Conservation (phyloP, 2,888 invertebrate genomes). For the Blastobasis adustella region DNA sequence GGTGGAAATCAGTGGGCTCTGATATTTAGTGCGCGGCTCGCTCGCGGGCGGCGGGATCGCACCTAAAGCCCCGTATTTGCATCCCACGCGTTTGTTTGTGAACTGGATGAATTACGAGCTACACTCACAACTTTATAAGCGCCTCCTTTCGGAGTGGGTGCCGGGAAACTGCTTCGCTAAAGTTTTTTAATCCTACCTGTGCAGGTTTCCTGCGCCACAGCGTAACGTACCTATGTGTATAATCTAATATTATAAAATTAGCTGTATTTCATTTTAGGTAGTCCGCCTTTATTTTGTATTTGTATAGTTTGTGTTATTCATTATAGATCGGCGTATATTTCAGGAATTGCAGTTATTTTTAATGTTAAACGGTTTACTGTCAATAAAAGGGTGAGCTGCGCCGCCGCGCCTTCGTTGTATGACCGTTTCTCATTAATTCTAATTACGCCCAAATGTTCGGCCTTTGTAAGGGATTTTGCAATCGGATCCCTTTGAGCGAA, state of each 20-base stretch:
- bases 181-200: slow-evolving; percentile 27
- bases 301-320: no score
- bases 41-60: slow-evolving; percentile 15
- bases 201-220: slow-evolving; percentile 3
- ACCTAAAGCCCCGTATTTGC: slow-evolving; percentile 32
- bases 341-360: no score
- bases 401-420: slow-evolving; percentile 21
- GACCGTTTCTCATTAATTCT: slow-evolving; percentile 57
- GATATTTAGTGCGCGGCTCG: slow-evolving; percentile 32
- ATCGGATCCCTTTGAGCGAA: neutral
- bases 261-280: no score
- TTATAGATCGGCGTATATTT: no score
- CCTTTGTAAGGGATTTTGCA: slow-evolving; percentile 23
- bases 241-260: no score
- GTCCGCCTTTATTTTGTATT: no score
- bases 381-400: neutral
- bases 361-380: no score
- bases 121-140: slow-evolving; percentile 42
- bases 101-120: slow-evolving; percentile 41
- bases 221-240: no score
- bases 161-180: slow-evolving; percentile 22
- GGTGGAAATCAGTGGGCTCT: slow-evolving; percentile 42
- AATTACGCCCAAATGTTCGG: slow-evolving; percentile 50
- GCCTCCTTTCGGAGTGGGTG: slow-evolving; percentile 36
- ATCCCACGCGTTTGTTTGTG: slow-evolving; percentile 42